Evolutionary conservation across 2,113 vertebrate genomes (phyloP).

Genomic region (Chloropsis hardwickii): DNA sequence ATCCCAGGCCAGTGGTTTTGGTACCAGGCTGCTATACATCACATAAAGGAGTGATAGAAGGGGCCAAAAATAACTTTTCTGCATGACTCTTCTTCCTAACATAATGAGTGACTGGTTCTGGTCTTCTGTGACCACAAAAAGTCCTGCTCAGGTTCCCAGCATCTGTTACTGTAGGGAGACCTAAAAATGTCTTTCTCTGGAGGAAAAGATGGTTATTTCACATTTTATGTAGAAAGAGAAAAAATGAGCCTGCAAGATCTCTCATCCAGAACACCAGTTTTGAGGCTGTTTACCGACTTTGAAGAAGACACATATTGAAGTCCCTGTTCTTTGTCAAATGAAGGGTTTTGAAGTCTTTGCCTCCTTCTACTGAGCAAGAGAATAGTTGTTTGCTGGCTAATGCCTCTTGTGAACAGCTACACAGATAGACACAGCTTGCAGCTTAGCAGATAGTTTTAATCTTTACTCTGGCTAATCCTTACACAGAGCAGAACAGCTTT

Average conservation of each 20-base stretch:
- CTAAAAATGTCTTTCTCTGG: background rate
- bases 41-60: background rate
- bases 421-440: background rate
- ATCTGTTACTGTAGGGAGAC: background rate
- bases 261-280: background rate
- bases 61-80: background rate
- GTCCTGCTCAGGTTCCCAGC: background rate
- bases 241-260: background rate
- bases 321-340: background rate
- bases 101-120: background rate
- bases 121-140: background rate
- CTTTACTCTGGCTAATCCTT: background rate
- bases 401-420: background rate
- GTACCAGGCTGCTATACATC: background rate
- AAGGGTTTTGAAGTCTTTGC: background rate
- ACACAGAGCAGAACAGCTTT: conserved; percentile 13
- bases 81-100: background rate
- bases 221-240: background rate
- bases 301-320: background rate
- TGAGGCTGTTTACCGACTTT: background rate
- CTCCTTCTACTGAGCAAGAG: background rate
- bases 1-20: background rate
- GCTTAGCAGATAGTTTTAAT: background rate
- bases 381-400: background rate
- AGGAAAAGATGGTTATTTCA: background rate